Percentiles rank a stretch among this genome's conserved stretches.
Conservation (phyloP, 2,797 vertebrate genomes). For the Limosa lapponica region DNA sequence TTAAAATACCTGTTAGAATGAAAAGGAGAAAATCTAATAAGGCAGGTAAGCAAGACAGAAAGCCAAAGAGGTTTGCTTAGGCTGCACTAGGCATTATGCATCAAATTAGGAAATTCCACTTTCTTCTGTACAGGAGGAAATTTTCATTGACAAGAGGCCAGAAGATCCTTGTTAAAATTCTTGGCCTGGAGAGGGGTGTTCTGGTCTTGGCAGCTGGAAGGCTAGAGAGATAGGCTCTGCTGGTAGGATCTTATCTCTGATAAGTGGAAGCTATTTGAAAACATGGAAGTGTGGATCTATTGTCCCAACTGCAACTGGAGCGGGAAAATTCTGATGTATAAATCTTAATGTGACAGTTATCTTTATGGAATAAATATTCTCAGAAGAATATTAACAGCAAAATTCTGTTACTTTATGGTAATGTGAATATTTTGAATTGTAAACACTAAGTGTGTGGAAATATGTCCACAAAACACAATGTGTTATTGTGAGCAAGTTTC, state of each 20-base stretch:
- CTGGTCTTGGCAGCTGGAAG: conserved; percentile 50
- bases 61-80: neutral
- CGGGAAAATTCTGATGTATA: neutral
- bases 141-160: conserved; percentile 47
- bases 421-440: neutral
- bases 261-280: conserved; percentile 27
- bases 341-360: neutral
- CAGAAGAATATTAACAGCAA: neutral
- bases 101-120: conserved; percentile 27
- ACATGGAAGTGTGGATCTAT: neutral
- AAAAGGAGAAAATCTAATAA: neutral
- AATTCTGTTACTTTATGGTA: neutral
- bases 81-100: neutral
- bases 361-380: neutral
- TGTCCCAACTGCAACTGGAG: neutral
- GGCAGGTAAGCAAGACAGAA: neutral
- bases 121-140: conserved; percentile 17
- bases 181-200: neutral
- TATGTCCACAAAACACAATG: neutral
- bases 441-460: neutral
- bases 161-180: conserved; percentile 58
- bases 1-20: neutral
- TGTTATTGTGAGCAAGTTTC: neutral
- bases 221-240: conserved; percentile 34
- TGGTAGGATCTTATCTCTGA: conserved; percentile 44